These are phyloP conservation scores for Pristionchus japonicus DNA, from an alignment of 2,888 invertebrate species.

Conservation along the genomic window DNA sequence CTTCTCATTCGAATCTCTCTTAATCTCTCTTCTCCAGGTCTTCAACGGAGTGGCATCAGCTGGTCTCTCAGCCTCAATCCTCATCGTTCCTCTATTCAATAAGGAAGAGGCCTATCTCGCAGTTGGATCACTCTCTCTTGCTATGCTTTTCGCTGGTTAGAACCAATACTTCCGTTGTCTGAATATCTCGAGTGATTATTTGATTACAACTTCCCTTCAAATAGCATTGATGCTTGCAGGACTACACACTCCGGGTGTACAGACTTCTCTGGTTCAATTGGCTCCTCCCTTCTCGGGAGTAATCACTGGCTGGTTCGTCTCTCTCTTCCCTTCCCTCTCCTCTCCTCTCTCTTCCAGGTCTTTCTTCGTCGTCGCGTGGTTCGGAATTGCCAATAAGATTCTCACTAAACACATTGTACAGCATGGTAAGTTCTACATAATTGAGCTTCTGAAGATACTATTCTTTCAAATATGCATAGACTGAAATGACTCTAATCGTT, in stretches of 20 bases:
- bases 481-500: background rate
- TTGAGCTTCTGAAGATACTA: no score
- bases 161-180: no score
- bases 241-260: conserved; percentile 72
- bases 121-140: conserved; percentile 67
- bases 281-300: conserved; percentile 73
- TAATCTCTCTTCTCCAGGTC: conserved; percentile 49
- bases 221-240: conserved; percentile 50
- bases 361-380: conserved; percentile 62
- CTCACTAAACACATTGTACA: conserved; percentile 72
- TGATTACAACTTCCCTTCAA: background rate
- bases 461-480: no score
- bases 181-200: no score
- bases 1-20: background rate
- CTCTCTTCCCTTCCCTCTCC: background rate
- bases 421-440: conserved; percentile 56
- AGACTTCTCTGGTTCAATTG: conserved; percentile 71
- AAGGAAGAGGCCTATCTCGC: conserved; percentile 67
- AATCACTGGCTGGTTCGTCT: conserved; percentile 65
- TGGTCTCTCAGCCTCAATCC: conserved; percentile 68
- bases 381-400: conserved; percentile 71
- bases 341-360: conserved; percentile 47
- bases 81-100: conserved; percentile 68
- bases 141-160: conserved; percentile 71
- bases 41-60: conserved; percentile 71